Evolutionary conservation across 2,888 invertebrate species (phyloP).

Genomic region (Agrilus biguttatus): DNA sequence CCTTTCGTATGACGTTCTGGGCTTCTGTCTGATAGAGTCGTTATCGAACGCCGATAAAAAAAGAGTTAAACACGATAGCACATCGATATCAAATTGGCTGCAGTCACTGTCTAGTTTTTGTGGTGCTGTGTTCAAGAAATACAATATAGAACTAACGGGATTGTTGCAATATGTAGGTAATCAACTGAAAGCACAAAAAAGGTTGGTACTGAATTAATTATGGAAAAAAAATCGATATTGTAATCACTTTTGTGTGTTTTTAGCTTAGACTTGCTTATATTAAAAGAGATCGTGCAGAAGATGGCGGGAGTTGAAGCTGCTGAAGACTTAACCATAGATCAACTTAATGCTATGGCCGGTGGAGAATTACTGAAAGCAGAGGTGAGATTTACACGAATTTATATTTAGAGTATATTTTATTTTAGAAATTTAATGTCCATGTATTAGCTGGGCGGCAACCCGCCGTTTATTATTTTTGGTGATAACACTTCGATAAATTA

Average conservation of each 20-base stretch:
- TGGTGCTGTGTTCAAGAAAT: conserved; percentile 93
- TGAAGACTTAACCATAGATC: conserved; percentile 92
- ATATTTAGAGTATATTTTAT: too few relatives aligned
- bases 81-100: conserved; percentile 84
- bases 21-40: conserved; percentile 90
- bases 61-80: conserved; percentile 76
- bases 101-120: conserved; percentile 92
- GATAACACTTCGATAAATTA: too few relatives aligned
- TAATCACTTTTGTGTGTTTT: conserved; percentile 11
- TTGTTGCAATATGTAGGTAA: conserved; percentile 94
- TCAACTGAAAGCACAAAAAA: conserved; percentile 90
- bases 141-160: conserved; percentile 89
- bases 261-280: conserved; percentile 77
- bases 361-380: conserved; percentile 91
- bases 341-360: conserved; percentile 92
- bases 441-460: too few relatives aligned
- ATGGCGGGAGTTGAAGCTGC: conserved; percentile 98
- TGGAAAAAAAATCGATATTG: too few relatives aligned
- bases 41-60: conserved; percentile 64
- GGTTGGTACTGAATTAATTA: conserved; percentile 35
- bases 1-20: conserved; percentile 89
- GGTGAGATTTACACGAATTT: conserved; percentile 34
- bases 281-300: conserved; percentile 96
- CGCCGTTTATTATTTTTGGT: too few relatives aligned
- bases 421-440: too few relatives aligned